A percentile compares a stretch with the other conserved stretches of the same genome.
These are phyloP conservation scores for Chanos chanos DNA, from an alignment of 2,797 vertebrate genomes.

Conservation along the genomic window DNA sequence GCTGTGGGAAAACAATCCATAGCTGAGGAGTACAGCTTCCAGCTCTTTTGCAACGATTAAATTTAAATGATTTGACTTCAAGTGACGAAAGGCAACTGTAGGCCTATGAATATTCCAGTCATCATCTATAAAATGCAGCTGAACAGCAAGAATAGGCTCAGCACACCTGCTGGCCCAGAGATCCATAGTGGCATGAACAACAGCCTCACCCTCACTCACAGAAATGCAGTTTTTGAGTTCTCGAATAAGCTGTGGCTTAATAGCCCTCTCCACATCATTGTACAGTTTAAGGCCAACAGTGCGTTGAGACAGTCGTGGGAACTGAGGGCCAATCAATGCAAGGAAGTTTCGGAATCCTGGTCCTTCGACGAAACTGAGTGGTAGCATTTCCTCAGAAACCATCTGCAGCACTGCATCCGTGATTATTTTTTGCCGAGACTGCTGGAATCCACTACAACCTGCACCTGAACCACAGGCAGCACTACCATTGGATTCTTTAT, in stretches of 20 bases:
- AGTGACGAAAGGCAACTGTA: constrained; percentile 67
- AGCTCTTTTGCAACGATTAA: constrained; percentile 58
- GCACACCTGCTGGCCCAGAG: constrained; percentile 62
- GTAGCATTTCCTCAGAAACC: constrained; percentile 77
- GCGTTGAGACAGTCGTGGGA: constrained; percentile 65
- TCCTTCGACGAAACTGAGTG: constrained; percentile 73
- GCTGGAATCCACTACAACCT: not conserved
- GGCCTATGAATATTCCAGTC: constrained; percentile 69
- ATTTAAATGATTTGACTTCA: constrained; percentile 54
- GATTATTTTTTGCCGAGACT: constrained; percentile 58
- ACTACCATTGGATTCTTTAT: constrained; percentile 25
- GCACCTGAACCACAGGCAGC: constrained; percentile 36
- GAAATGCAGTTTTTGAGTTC: constrained; percentile 63
- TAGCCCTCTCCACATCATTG: constrained; percentile 66
- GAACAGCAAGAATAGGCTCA: constrained; percentile 56
- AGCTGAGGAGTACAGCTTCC: constrained; percentile 71
- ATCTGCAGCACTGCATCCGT: constrained; percentile 64
- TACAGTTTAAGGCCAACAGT: constrained; percentile 65
- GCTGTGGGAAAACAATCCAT: constrained; percentile 67
- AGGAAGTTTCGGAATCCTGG: constrained; percentile 72
- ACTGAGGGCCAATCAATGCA: constrained; percentile 58
- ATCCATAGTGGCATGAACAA: constrained; percentile 69
- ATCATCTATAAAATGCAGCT: constrained; percentile 68
- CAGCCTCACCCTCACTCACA: constrained; percentile 28
- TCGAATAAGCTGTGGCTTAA: constrained; percentile 72